Conservation (phyloP, 2,888 invertebrate species). For the Ligdia adustata region DNA sequence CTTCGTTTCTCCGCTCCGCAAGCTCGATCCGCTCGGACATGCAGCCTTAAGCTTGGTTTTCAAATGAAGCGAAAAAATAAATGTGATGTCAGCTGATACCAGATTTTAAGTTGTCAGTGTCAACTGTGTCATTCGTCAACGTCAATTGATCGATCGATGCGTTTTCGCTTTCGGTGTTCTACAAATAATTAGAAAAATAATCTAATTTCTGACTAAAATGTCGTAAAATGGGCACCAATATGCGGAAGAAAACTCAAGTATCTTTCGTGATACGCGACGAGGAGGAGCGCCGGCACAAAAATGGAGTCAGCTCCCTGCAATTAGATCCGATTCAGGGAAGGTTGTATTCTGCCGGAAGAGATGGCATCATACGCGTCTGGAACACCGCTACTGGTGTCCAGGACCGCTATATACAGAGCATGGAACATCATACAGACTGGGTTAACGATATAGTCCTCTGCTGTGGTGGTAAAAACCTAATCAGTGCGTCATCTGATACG, state of each 20-base stretch:
- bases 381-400: slow-evolving; percentile 85
- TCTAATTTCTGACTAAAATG: slow-evolving; percentile 68
- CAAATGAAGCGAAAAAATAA: too few species aligned
- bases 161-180: slow-evolving; percentile 10
- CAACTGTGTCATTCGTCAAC: slow-evolving; percentile 1
- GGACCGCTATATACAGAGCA: slow-evolving; percentile 92
- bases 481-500: slow-evolving; percentile 99
- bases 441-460: slow-evolving; percentile 99
- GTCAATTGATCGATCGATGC: slow-evolving; percentile 18
- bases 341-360: slow-evolving; percentile 97
- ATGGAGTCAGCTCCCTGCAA: slow-evolving; percentile 98
- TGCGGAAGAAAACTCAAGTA: slow-evolving; percentile 89
- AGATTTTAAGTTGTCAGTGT: not conserved
- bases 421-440: slow-evolving; percentile 99
- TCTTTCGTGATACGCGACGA: slow-evolving; percentile 99
- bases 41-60: too few species aligned
- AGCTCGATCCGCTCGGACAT: too few species aligned
- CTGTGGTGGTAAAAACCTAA: slow-evolving; percentile 97
- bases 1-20: too few species aligned
- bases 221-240: slow-evolving; percentile 80
- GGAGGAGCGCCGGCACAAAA: slow-evolving; percentile 96
- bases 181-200: slow-evolving; percentile 40
- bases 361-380: slow-evolving; percentile 98
- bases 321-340: slow-evolving; percentile 94
- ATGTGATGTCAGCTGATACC: not conserved